A percentile compares a stretch with the other conserved stretches of the same genome.
Conservation (phyloP, 2,797 vertebrate species). For the Coregonus suidteri region DNA sequence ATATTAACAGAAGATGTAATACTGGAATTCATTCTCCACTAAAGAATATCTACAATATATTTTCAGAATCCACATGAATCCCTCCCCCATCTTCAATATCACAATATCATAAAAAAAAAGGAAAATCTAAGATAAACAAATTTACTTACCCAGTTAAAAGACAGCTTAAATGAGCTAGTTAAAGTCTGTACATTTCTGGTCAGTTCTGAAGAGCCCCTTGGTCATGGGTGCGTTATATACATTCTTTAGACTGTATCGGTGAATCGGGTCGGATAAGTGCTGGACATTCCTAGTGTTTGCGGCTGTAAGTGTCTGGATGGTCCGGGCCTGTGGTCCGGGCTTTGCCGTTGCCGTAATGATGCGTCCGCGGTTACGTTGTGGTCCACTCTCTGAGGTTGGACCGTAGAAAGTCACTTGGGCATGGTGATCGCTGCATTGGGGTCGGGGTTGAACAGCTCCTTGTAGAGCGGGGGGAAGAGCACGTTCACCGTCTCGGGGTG, state of each 20-base stretch:
- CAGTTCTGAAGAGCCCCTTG: constrained; percentile 85
- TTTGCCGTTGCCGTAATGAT: constrained; percentile 40
- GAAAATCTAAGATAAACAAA: constrained; percentile 72
- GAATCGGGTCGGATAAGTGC: constrained; percentile 96
- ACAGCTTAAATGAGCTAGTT: constrained; percentile 81
- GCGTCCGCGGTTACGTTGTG: constrained; percentile 64
- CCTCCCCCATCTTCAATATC: constrained; percentile 60
- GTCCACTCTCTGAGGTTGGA: constrained; percentile 65
- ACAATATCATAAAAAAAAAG: constrained; percentile 51
- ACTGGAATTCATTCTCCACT: constrained; percentile 93
- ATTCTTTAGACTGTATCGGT: constrained; percentile 99
- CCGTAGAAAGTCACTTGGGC: constrained; percentile 88
- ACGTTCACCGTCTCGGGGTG: constrained; percentile 98
- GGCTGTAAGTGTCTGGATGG: constrained; percentile 63
- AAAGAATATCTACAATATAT: constrained; percentile 92
- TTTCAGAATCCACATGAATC: constrained; percentile 80
- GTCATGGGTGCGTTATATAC: constrained; percentile 88
- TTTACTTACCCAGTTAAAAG: constrained; percentile 78
- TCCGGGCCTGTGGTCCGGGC: constrained; percentile 44
- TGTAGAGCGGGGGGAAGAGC: constrained; percentile 97
- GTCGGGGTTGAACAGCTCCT: constrained; percentile 99
- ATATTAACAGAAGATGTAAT: constrained; percentile 93
- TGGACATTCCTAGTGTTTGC: constrained; percentile 98
- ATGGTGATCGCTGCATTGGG: constrained; percentile 87
- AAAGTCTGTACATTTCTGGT: constrained; percentile 95